A percentile compares a stretch with the other conserved stretches of the same genome.
Conservation (phyloP, 2,113 vertebrate genomes). For the Motacilla alba region DNA sequence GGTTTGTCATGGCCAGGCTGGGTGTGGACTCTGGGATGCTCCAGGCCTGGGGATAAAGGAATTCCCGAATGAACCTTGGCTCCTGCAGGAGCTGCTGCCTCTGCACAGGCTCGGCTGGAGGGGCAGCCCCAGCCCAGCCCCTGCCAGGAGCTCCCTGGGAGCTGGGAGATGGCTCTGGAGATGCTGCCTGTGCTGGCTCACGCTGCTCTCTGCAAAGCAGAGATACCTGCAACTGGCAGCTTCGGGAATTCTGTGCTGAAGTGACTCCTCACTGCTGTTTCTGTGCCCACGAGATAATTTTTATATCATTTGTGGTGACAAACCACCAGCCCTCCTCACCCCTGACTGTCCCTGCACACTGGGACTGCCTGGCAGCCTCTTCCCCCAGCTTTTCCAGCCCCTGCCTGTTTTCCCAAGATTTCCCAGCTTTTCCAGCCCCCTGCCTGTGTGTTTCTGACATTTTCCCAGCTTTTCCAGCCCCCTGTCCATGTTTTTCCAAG, state of each 20-base stretch:
- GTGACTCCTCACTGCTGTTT: neutral
- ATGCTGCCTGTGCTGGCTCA: neutral
- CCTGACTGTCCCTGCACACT: neutral
- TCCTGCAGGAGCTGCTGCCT: neutral
- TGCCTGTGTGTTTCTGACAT: fast-evolving
- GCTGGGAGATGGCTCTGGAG: neutral
- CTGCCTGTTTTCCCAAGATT: neutral
- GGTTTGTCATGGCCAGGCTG: conserved; percentile 14
- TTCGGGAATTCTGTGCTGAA: neutral
- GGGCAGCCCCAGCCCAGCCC: neutral
- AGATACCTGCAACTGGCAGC: neutral
- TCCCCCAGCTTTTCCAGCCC: neutral
- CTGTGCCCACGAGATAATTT: neutral
- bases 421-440: neutral
- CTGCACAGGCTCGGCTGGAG: neutral
- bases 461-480: neutral
- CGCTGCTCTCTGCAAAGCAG: neutral
- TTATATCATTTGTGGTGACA: neutral
- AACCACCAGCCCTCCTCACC: neutral
- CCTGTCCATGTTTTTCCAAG: too few species aligned
- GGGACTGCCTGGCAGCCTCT: neutral
- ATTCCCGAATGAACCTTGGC: neutral
- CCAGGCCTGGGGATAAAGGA: neutral
- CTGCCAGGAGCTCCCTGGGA: neutral
- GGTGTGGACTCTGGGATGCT: neutral